These are phyloP conservation scores for Synanthedon tipuliformis DNA, from an alignment of 2,888 invertebrate genomes.

Conservation along the genomic window DNA sequence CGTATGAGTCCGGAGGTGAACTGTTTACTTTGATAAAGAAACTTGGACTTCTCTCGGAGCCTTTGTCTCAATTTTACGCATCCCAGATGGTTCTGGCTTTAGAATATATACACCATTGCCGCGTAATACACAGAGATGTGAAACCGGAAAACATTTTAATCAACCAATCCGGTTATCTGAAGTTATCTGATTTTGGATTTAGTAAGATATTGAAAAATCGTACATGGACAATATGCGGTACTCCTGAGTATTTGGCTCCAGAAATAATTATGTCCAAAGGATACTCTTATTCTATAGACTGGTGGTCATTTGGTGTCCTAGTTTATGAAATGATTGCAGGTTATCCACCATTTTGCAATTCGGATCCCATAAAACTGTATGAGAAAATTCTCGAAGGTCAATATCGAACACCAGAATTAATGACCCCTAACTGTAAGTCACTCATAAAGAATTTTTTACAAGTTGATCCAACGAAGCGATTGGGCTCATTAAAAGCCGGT, in stretches of 20 bases:
- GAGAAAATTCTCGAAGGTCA: slow-evolving; percentile 91
- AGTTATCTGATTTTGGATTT: slow-evolving; percentile 93
- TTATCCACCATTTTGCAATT: slow-evolving; percentile 89
- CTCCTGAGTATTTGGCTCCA: slow-evolving; percentile 95
- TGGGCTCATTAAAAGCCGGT: slow-evolving; percentile 88
- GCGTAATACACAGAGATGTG: slow-evolving; percentile 87
- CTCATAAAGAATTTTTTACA: slow-evolving; percentile 83
- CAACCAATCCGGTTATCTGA: slow-evolving; percentile 77
- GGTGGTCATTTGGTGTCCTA: slow-evolving; percentile 93
- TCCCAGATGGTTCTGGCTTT: slow-evolving; percentile 89
- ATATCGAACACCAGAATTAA: slow-evolving; percentile 83
- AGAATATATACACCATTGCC: slow-evolving; percentile 89
- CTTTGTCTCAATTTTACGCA: slow-evolving; percentile 85
- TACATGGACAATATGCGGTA: slow-evolving; percentile 94
- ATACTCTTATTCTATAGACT: slow-evolving; percentile 91
- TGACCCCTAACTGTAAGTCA: slow-evolving; percentile 82
- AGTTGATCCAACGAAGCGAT: slow-evolving; percentile 67
- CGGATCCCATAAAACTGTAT: slow-evolving; percentile 90
- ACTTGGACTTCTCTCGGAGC: slow-evolving; percentile 74
- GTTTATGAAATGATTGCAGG: slow-evolving; percentile 91
- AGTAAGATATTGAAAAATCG: slow-evolving; percentile 80
- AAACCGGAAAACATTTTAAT: slow-evolving; percentile 92
- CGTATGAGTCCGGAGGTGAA: slow-evolving; percentile 87
- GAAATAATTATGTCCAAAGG: slow-evolving; percentile 91
- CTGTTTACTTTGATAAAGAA: slow-evolving; percentile 79